Evolutionary conservation across 2,888 invertebrate species (phyloP).

Genomic region (Trissolcus japonicus): DNA sequence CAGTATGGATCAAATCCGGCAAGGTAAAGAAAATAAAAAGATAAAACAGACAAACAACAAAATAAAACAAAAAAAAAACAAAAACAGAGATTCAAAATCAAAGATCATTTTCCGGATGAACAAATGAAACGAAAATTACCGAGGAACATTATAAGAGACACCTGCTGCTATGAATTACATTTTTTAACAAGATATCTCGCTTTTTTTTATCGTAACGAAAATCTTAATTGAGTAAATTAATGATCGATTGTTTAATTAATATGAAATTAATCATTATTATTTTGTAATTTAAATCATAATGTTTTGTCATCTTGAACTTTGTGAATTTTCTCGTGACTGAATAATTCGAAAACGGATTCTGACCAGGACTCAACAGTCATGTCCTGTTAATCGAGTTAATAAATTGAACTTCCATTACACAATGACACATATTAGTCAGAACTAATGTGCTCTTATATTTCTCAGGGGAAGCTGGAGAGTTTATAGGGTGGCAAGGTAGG

Average conservation of each 20-base stretch:
- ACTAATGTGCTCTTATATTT: constrained; percentile 80
- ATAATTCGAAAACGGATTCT: not conserved
- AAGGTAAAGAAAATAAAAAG: constrained; percentile 79
- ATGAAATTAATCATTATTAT: no score
- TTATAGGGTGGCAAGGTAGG: constrained; percentile 87
- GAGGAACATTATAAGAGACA: constrained; percentile 69
- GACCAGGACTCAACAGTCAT: not conserved
- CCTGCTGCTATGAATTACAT: constrained; percentile 14
- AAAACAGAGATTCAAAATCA: not conserved
- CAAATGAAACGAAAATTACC: constrained; percentile 53
- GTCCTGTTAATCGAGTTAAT: not conserved
- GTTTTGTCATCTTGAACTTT: not conserved
- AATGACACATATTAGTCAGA: constrained; percentile 14
- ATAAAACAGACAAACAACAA: no score
- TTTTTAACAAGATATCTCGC: not conserved
- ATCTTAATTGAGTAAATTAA: no score
- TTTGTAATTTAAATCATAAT: no score
- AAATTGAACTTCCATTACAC: not conserved
- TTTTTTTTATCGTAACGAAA: no score
- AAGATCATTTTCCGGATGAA: not conserved
- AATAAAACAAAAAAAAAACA: no score
- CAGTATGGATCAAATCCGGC: constrained; percentile 93
- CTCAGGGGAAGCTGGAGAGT: constrained; percentile 87
- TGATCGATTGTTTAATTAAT: no score
- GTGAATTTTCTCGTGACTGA: no score